A percentile compares a stretch with the other conserved stretches of the same genome.
These are phyloP conservation scores for Brachionus plicatilis DNA, from an alignment of 1,140 invertebrate genomes.

Conservation along the genomic window DNA sequence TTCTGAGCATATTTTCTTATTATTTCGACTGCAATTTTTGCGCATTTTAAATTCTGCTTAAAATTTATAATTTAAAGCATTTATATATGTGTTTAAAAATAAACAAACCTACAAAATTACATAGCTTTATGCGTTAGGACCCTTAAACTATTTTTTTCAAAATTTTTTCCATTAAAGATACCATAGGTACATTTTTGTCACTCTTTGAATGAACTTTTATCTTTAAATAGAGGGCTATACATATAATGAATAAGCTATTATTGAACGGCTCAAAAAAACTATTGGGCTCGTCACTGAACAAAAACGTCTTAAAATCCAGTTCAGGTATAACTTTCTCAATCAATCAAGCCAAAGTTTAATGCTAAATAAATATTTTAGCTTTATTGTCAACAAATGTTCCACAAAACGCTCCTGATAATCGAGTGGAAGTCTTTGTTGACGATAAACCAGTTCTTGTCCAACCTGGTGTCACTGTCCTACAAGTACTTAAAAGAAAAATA, in stretches of 20 bases:
- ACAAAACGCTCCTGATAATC: constrained; percentile 5
- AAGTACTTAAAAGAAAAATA: constrained; percentile 61
- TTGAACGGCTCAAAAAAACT: constrained; percentile 20
- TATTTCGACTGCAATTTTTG: not conserved
- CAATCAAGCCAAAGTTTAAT: not conserved
- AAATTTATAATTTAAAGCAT: constrained; percentile 1
- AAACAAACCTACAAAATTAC: not conserved
- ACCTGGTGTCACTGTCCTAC: constrained; percentile 92
- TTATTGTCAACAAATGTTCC: not conserved
- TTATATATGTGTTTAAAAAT: not conserved
- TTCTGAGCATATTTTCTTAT: not conserved
- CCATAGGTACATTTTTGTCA: not conserved
- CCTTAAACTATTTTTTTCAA: not conserved
- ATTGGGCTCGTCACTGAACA: not conserved
- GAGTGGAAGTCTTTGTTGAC: constrained; percentile 92
- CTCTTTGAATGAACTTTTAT: not conserved
- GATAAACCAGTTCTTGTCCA: constrained; percentile 86
- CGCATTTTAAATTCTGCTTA: not conserved
- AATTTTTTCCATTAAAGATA: not conserved
- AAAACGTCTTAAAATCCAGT: not conserved
- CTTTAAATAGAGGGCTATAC: not conserved
- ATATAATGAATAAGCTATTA: constrained; percentile 3
- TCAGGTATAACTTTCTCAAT: not conserved
- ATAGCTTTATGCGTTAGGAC: constrained; percentile 27
- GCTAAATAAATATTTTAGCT: not conserved